Conservation (phyloP, 1,140 invertebrate genomes). For the Zelostemma sp. region DNA sequence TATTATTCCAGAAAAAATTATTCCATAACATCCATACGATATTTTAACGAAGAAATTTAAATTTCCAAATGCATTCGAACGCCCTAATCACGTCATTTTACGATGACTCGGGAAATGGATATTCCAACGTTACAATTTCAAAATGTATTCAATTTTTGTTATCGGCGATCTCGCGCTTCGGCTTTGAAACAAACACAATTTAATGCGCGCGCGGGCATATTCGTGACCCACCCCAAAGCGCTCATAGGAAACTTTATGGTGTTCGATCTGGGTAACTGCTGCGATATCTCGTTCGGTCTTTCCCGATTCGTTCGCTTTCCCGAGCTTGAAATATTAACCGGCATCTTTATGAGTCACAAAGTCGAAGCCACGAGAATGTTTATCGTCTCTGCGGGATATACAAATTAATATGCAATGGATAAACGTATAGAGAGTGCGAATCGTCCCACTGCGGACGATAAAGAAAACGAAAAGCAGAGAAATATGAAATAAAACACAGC, state of each 20-base stretch:
- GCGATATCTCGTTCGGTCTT: slow-evolving; percentile 4
- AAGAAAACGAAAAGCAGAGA: slow-evolving; percentile 17
- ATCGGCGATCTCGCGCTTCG: neutral
- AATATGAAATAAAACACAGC: slow-evolving; percentile 20
- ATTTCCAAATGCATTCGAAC: no score
- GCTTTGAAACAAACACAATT: slow-evolving; percentile 1
- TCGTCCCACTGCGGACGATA: slow-evolving; percentile 19
- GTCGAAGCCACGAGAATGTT: slow-evolving; percentile 19
- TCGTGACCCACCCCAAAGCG: neutral
- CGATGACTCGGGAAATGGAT: no score
- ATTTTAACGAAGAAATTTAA: no score
- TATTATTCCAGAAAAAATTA: no score
- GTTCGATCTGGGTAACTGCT: slow-evolving; percentile 2
- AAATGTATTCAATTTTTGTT: slow-evolving; percentile 1
- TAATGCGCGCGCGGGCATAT: neutral
- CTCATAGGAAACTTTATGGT: slow-evolving; percentile 1
- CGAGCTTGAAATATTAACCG: slow-evolving; percentile 39
- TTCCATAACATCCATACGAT: no score
- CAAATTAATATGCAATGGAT: slow-evolving; percentile 41
- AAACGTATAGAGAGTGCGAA: slow-evolving; percentile 23
- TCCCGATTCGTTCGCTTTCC: slow-evolving; percentile 12
- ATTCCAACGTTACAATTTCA: neutral
- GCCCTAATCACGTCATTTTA: no score
- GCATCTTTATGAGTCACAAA: slow-evolving; percentile 29
- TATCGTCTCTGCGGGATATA: slow-evolving; percentile 28